These are phyloP conservation scores for Riparia riparia DNA, from an alignment of 2,113 vertebrate genomes.

Conservation along the genomic window DNA sequence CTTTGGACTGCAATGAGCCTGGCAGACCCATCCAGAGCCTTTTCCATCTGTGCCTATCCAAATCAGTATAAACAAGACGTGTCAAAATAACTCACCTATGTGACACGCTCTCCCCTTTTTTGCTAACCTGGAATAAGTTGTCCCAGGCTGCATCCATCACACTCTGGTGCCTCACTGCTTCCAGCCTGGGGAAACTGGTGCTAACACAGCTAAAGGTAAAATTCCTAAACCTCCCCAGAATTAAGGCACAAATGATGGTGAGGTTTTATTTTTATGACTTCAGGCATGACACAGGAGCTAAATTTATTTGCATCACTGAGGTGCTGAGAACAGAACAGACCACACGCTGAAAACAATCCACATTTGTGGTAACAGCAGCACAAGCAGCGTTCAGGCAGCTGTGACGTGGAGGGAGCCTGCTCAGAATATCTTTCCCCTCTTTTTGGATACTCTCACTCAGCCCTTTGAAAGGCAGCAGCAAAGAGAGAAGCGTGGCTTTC, in stretches of 20 bases:
- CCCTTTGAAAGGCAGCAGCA: constrained; percentile 40
- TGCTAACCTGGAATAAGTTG: neutral
- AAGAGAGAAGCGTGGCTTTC: constrained; percentile 21
- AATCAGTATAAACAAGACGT: neutral
- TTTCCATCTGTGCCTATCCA: neutral
- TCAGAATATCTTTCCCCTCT: neutral
- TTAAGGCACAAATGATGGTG: neutral
- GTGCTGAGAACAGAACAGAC: neutral
- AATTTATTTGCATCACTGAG: neutral
- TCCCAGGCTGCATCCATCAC: neutral
- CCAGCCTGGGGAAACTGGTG: neutral
- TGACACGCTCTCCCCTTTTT: neutral
- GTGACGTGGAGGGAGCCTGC: constrained; percentile 9
- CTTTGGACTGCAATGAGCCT: neutral
- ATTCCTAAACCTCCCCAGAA: neutral
- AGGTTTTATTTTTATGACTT: neutral
- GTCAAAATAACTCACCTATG: neutral
- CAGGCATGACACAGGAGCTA: neutral
- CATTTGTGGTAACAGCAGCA: neutral
- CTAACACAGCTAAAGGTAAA: neutral
- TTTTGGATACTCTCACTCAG: constrained; percentile 1
- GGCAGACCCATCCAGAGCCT: neutral
- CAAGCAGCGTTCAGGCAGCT: neutral
- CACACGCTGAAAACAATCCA: neutral
- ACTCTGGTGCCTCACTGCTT: neutral